phyloP scores from a whole-genome alignment of 2,888 invertebrate species.

The Adelphocoris suturalis region DNA sequence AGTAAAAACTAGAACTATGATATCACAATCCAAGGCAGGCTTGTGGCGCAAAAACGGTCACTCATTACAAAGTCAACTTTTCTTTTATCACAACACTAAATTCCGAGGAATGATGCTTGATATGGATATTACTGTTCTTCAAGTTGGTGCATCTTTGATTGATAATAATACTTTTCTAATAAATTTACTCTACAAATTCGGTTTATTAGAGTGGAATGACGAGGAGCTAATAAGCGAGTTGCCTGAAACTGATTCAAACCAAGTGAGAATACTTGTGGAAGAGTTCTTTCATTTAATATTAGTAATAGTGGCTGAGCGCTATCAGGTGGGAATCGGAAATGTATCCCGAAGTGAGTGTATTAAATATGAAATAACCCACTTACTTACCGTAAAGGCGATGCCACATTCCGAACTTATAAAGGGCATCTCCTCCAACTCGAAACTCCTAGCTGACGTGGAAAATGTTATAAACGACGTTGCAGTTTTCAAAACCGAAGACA shows the following conservation, averaged over 20 bases:
- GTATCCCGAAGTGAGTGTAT: constrained; percentile 90
- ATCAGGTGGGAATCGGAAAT: constrained; percentile 85
- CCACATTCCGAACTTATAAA: constrained; percentile 96
- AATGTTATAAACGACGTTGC: constrained; percentile 93
- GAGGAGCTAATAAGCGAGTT: constrained; percentile 80
- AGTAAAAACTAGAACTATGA: constrained; percentile 90
- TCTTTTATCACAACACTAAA: constrained; percentile 96
- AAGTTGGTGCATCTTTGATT: constrained; percentile 92
- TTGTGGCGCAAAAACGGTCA: constrained; percentile 99
- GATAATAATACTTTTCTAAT: constrained; percentile 95
- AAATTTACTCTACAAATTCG: constrained; percentile 94
- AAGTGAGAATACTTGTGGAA: constrained; percentile 92
- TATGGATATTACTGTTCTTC: constrained; percentile 91
- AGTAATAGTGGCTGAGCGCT: constrained; percentile 86
- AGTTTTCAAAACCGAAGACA: constrained; percentile 88
- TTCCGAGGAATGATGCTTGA: constrained; percentile 97
- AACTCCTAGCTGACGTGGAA: constrained; percentile 88
- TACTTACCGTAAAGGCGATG: constrained; percentile 95
- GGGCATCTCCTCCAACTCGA: constrained; percentile 90
- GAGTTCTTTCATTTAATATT: constrained; percentile 94
- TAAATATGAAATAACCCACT: constrained; percentile 96
- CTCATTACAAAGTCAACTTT: constrained; percentile 96
- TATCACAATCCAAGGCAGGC: constrained; percentile 93
- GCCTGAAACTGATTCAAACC: constrained; percentile 91
- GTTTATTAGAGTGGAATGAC: constrained; percentile 91